Conservation (phyloP, 2,113 vertebrate species). For the Malurus elegans region DNA sequence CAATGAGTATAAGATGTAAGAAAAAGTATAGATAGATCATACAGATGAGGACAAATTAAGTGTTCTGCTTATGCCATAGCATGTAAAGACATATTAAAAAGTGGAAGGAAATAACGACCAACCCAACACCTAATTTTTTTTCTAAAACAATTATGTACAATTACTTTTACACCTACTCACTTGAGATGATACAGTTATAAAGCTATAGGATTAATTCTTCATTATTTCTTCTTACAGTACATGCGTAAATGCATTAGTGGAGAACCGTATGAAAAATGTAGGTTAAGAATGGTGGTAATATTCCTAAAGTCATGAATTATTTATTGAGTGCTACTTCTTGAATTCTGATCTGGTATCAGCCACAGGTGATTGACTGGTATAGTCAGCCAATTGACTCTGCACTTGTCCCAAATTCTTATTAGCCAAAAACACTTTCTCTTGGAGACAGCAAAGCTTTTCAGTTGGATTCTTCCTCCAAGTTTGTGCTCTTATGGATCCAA, state of each 20-base stretch:
- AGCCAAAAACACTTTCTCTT: neutral
- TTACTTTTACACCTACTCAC: neutral
- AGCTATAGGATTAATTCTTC: neutral
- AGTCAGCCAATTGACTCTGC: neutral
- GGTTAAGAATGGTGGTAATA: neutral
- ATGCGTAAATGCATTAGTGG: neutral
- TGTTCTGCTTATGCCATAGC: neutral
- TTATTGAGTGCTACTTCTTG: neutral
- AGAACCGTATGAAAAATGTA: neutral
- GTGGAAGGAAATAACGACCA: neutral
- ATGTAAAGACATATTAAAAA: neutral
- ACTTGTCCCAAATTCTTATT: neutral
- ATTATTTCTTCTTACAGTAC: neutral
- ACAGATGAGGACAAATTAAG: neutral
- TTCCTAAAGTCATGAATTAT: neutral
- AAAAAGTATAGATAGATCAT: neutral
- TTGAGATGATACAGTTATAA: neutral
- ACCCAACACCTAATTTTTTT: neutral
- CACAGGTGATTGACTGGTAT: fast-evolving
- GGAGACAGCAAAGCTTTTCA: neutral
- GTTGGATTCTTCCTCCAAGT: neutral
- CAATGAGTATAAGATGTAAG: neutral
- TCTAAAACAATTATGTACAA: fast-evolving
- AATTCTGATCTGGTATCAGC: neutral
- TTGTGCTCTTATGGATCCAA: neutral